A percentile compares a stretch with the other conserved stretches of the same genome.
Evolutionary conservation across 2,113 vertebrate genomes (phyloP).

Genomic region (Caranx ignobilis): DNA sequence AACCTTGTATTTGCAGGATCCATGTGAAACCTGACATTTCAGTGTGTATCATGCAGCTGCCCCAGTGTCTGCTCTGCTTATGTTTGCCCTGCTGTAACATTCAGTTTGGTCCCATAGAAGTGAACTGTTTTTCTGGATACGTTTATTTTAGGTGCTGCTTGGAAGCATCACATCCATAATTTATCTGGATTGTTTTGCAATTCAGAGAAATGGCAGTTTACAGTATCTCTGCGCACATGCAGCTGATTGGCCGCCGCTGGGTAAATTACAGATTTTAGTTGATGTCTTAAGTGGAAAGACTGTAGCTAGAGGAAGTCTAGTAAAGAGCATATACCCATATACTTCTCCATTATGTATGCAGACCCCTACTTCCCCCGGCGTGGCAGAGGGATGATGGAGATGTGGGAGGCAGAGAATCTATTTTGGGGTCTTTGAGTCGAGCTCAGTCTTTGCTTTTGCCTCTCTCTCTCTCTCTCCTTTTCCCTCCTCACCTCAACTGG

Average conservation of each 20-base stretch:
- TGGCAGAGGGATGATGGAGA: conserved; percentile 61
- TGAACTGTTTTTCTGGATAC: conserved; percentile 33
- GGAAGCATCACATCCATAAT: conserved; percentile 61
- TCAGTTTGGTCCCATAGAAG: background rate
- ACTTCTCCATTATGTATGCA: conserved; percentile 27
- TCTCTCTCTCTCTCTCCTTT: conserved; percentile 21
- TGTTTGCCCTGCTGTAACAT: conserved; percentile 25
- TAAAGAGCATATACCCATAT: conserved; percentile 7
- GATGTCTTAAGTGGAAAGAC: background rate
- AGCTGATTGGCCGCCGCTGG: background rate
- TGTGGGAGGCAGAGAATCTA: conserved; percentile 64
- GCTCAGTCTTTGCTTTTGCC: conserved; percentile 38
- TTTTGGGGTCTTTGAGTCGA: conserved; percentile 60
- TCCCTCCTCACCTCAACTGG: conserved; percentile 64
- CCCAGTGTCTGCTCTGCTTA: background rate
- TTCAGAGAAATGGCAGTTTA: conserved; percentile 39
- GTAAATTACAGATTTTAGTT: background rate
- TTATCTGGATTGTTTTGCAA: conserved; percentile 52
- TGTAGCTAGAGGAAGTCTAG: background rate
- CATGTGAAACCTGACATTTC: background rate
- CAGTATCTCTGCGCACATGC: background rate
- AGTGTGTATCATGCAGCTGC: background rate
- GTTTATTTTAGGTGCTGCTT: conserved; percentile 57
- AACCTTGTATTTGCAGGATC: conserved; percentile 26
- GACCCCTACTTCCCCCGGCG: conserved; percentile 1